These are phyloP conservation scores for Nerophis ophidion DNA, from an alignment of 2,113 vertebrate species.

Conservation along the genomic window DNA sequence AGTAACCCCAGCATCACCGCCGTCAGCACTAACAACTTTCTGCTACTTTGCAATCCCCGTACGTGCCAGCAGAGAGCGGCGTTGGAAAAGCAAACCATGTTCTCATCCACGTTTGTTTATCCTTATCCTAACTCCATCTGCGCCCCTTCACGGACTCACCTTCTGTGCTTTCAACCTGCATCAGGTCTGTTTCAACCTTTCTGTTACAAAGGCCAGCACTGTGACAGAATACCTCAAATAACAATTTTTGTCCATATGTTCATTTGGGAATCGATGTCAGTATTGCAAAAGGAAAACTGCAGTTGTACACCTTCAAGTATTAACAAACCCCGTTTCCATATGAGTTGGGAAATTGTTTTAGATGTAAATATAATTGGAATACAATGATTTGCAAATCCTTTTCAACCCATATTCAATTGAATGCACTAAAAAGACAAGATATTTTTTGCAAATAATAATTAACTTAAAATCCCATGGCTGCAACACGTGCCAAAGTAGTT, in stretches of 20 bases:
- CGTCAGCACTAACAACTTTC: slow-evolving; percentile 61
- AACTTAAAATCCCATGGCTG: no score
- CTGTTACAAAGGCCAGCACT: slow-evolving; percentile 29
- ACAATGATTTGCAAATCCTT: no score
- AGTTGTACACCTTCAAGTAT: slow-evolving; percentile 1
- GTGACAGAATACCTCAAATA: slow-evolving; percentile 43
- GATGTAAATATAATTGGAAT: no score
- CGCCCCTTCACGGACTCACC: slow-evolving; percentile 53
- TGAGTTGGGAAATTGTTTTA: no score
- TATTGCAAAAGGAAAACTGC: slow-evolving; percentile 24
- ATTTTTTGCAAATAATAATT: no score
- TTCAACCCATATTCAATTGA: no score
- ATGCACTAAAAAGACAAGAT: no score
- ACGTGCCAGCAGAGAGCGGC: slow-evolving; percentile 7
- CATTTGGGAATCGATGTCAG: slow-evolving; percentile 1
- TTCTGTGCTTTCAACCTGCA: slow-evolving; percentile 47
- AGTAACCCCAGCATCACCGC: slow-evolving; percentile 57
- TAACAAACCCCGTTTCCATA: no score
- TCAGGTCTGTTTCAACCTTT: slow-evolving; percentile 45
- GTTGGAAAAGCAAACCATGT: slow-evolving; percentile 6
- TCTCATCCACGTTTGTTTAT: not conserved
- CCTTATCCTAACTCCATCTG: not conserved
- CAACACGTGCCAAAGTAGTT: no score
- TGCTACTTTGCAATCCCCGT: slow-evolving; percentile 26
- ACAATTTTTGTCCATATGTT: slow-evolving; percentile 22